A percentile compares a stretch with the other conserved stretches of the same genome.
Evolutionary conservation across 2,888 invertebrate genomes (phyloP).

Genomic region (Troglohyphantes excavatus): DNA sequence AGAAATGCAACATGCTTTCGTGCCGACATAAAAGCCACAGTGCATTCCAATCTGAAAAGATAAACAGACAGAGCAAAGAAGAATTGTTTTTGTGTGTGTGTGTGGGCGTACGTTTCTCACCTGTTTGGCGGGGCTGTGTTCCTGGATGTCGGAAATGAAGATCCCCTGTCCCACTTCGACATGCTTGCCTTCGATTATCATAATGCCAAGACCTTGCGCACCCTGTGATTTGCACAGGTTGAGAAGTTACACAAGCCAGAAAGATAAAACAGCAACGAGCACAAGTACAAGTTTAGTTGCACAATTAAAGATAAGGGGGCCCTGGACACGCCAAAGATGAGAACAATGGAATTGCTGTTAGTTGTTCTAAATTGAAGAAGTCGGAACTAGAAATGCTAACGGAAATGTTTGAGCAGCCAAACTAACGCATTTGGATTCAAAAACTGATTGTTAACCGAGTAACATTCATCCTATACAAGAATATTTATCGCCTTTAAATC

Average conservation of each 20-base stretch:
- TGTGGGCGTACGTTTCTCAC: slow-evolving; percentile 56
- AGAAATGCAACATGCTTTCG: slow-evolving; percentile 5
- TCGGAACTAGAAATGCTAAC: too few relatives aligned
- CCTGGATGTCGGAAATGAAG: slow-evolving; percentile 95
- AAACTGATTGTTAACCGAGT: too few relatives aligned
- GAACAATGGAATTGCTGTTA: too few relatives aligned
- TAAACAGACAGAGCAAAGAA: background rate
- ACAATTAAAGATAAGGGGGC: slow-evolving; percentile 24
- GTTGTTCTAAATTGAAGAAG: too few relatives aligned
- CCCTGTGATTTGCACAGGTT: slow-evolving; percentile 84
- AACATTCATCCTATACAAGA: too few relatives aligned
- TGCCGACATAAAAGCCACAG: background rate
- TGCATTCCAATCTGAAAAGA: background rate
- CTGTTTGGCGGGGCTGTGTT: slow-evolving; percentile 88
- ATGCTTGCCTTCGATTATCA: slow-evolving; percentile 97
- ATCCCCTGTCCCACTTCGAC: slow-evolving; percentile 95
- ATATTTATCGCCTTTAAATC: too few relatives aligned
- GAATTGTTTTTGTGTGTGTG: too few relatives aligned
- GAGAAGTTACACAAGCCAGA: slow-evolving; percentile 69
- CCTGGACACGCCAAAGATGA: background rate
- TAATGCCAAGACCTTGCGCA: slow-evolving; percentile 92
- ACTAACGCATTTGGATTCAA: too few relatives aligned
- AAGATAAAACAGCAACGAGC: slow-evolving; percentile 73
- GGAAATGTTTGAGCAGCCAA: too few relatives aligned
- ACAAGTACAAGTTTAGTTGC: slow-evolving; percentile 71